Evolutionary conservation across 2,888 invertebrate genomes (phyloP).

Genomic region (Macaria liturata): DNA sequence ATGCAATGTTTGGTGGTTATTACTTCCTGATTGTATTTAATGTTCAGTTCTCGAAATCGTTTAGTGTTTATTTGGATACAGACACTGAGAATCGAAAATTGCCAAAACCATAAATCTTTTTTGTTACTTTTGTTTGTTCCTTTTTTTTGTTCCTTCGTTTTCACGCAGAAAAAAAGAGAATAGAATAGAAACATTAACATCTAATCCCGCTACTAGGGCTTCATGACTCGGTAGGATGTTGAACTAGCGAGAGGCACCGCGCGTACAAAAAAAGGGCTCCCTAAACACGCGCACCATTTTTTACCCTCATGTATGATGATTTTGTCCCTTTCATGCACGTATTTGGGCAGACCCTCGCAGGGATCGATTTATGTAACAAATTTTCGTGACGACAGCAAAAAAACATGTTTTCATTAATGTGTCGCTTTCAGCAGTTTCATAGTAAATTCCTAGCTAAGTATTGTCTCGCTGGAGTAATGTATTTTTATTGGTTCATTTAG

Average conservation of each 20-base stretch:
- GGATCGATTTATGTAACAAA: background rate
- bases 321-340: conserved; percentile 19
- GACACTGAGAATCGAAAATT: too few relatives aligned
- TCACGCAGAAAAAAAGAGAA: conserved; percentile 28
- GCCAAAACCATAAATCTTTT: too few relatives aligned
- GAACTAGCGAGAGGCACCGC: conserved; percentile 42
- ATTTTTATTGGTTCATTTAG: conserved; percentile 27
- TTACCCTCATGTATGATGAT: conserved; percentile 16
- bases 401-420: background rate
- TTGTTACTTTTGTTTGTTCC: background rate
- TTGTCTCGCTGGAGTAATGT: conserved; percentile 13
- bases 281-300: conserved; percentile 39
- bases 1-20: too few relatives aligned
- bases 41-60: too few relatives aligned
- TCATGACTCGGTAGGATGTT: conserved; percentile 50
- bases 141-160: background rate
- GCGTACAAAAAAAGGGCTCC: conserved; percentile 48
- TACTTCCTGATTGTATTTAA: too few relatives aligned
- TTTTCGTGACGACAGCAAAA: background rate
- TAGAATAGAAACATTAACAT: conserved; percentile 36
- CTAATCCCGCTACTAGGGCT: conserved; percentile 59
- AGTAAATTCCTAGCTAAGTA: conserved; percentile 1
- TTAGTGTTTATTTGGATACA: too few relatives aligned
- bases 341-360: background rate
- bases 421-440: too few relatives aligned